phyloP scores from a whole-genome alignment of 2,113 vertebrate species.

The Chaetorhynchus papuensis region DNA sequence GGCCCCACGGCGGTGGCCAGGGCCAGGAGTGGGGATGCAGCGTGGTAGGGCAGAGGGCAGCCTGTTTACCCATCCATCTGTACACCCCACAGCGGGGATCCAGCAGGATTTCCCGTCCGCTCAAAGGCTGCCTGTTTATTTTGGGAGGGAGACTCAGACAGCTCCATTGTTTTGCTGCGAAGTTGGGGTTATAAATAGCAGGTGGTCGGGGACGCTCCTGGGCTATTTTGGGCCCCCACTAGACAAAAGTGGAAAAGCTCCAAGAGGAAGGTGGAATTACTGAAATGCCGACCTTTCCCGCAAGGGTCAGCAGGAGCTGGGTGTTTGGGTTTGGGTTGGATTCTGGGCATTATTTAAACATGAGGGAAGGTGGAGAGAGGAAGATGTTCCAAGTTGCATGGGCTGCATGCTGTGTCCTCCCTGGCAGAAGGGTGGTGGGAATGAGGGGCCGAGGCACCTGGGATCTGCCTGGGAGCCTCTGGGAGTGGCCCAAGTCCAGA shows the following conservation, averaged over 20 bases:
- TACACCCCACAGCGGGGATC: constrained; percentile 37
- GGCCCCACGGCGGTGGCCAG: neutral
- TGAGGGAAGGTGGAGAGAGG: neutral
- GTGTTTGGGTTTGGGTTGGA: constrained; percentile 9
- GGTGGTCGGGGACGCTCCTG: constrained; percentile 42
- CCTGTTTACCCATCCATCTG: constrained; percentile 55
- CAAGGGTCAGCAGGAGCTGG: constrained; percentile 5
- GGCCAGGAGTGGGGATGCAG: neutral
- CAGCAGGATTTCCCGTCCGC: constrained; percentile 69
- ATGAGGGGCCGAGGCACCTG: neutral
- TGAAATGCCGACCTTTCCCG: constrained; percentile 51
- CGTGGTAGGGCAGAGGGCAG: neutral
- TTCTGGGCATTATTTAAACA: constrained; percentile 17
- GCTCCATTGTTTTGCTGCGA: constrained; percentile 59
- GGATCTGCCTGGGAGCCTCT: neutral
- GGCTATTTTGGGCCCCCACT: constrained; percentile 49
- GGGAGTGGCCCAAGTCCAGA: neutral
- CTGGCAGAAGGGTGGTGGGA: neutral
- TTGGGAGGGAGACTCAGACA: constrained; percentile 58
- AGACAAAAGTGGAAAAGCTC: constrained; percentile 69
- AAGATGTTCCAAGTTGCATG: neutral
- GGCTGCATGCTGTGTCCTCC: neutral
- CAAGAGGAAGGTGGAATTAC: constrained; percentile 66
- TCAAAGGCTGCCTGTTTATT: constrained; percentile 68
- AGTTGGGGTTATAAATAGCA: constrained; percentile 68